Percentiles rank a stretch among this genome's conserved stretches.
Conservation (phyloP, 2,797 vertebrate species). For the Macropus fuliginosus region DNA sequence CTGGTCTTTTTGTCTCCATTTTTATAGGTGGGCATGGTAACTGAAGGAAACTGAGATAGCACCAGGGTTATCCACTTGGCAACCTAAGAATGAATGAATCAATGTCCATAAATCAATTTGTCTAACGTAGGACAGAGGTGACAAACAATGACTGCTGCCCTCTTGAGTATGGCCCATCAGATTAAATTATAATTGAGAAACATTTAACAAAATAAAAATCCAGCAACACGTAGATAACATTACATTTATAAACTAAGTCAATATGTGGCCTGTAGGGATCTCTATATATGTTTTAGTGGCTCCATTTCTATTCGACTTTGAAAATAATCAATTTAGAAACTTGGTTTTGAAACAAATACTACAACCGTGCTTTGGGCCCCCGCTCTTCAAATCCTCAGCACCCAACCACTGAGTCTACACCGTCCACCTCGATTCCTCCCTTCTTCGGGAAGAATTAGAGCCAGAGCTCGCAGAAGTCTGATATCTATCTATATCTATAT, state of each 20-base stretch:
- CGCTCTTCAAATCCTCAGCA: not conserved
- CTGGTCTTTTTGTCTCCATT: not conserved
- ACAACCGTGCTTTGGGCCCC: not conserved
- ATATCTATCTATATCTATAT: no score
- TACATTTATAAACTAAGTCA: not conserved
- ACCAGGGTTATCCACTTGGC: not conserved
- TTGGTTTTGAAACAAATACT: not conserved
- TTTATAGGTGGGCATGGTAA: not conserved
- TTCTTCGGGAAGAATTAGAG: not conserved
- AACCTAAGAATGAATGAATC: not conserved
- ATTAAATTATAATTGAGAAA: not conserved
- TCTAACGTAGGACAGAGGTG: not conserved
- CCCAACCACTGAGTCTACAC: not conserved
- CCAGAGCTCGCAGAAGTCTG: not conserved
- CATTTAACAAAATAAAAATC: not conserved
- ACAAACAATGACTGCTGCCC: not conserved
- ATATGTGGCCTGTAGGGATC: not conserved
- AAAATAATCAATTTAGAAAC: not conserved
- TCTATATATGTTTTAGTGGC: not conserved
- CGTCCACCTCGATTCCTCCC: not conserved
- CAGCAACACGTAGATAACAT: not conserved
- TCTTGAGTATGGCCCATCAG: not conserved
- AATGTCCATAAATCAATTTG: not conserved
- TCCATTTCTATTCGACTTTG: not conserved
- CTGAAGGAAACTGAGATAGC: not conserved